These are phyloP conservation scores for Hydrocynus forskahlii DNA, from an alignment of 2,797 vertebrate species.

Conservation along the genomic window DNA sequence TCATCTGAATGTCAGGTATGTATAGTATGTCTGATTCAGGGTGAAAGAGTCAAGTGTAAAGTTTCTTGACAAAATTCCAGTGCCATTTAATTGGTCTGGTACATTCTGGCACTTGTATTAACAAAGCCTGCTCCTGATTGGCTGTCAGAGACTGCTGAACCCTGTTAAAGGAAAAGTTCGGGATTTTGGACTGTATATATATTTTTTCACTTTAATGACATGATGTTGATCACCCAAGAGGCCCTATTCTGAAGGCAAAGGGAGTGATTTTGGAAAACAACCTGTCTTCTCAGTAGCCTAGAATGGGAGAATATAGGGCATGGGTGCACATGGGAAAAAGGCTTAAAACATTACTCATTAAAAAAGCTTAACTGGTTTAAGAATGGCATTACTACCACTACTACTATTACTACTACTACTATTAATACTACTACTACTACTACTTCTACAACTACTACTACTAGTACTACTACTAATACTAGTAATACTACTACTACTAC, in stretches of 20 bases:
- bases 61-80: slow-evolving; percentile 1
- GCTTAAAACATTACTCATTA: slow-evolving; percentile 6
- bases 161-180: slow-evolving; percentile 29
- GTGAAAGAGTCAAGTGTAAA: neutral
- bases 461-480: no score
- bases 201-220: slow-evolving; percentile 19
- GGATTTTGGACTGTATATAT: slow-evolving; percentile 24
- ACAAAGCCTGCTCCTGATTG: slow-evolving; percentile 16
- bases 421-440: no score
- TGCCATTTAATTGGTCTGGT: slow-evolving; percentile 28
- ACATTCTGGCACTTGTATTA: slow-evolving; percentile 9
- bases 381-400: no score
- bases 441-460: neutral
- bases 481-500: no score
- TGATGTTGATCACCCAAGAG: slow-evolving; percentile 32
- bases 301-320: slow-evolving; percentile 9
- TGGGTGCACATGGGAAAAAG: slow-evolving; percentile 5
- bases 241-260: slow-evolving; percentile 8
- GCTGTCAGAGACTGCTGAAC: slow-evolving; percentile 25
- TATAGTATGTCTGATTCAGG: slow-evolving; percentile 4
- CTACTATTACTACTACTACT: no score
- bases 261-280: slow-evolving; percentile 12
- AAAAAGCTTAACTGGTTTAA: neutral
- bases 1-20: neutral
- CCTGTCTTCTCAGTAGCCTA: neutral